Conservation (phyloP, 2,888 invertebrate genomes). For the Arctia plantaginis region DNA sequence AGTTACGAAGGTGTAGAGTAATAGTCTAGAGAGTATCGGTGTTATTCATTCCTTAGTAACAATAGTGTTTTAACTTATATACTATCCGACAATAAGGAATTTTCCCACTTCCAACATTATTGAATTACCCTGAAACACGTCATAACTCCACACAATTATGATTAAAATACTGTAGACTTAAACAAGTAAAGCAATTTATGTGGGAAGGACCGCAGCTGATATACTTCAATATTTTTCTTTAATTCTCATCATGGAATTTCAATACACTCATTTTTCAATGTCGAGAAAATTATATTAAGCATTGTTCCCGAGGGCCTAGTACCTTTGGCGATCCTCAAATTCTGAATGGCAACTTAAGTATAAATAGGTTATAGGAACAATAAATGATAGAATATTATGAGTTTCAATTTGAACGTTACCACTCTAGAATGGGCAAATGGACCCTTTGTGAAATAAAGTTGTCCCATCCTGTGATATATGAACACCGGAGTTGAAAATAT, state of each 20-base stretch:
- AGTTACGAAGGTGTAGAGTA: no score
- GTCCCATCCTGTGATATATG: conserved; percentile 51
- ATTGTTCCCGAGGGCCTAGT: conserved; percentile 25
- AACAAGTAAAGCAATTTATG: conserved; percentile 17
- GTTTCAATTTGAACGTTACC: conserved; percentile 16
- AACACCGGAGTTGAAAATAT: conserved; percentile 56
- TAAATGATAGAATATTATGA: conserved; percentile 21
- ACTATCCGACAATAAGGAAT: no score
- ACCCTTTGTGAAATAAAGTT: conserved; percentile 50
- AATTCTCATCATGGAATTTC: conserved; percentile 33
- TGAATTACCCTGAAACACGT: background rate
- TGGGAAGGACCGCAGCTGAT: conserved; percentile 6
- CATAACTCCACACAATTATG: background rate
- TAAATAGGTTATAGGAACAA: conserved; percentile 15
- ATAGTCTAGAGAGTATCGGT: no score
- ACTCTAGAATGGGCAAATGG: conserved; percentile 25
- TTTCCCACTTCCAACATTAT: no score
- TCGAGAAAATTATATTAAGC: conserved; percentile 31
- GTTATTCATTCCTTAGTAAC: no score
- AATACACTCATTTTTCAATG: conserved; percentile 39
- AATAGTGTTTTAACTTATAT: no score
- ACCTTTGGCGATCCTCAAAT: conserved; percentile 30
- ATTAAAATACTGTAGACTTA: conserved; percentile 1
- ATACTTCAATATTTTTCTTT: conserved; percentile 25
- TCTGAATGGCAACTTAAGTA: conserved; percentile 23